These are phyloP conservation scores for Apodemus agrarius DNA, from an alignment of 2,797 vertebrate species.

Conservation along the genomic window DNA sequence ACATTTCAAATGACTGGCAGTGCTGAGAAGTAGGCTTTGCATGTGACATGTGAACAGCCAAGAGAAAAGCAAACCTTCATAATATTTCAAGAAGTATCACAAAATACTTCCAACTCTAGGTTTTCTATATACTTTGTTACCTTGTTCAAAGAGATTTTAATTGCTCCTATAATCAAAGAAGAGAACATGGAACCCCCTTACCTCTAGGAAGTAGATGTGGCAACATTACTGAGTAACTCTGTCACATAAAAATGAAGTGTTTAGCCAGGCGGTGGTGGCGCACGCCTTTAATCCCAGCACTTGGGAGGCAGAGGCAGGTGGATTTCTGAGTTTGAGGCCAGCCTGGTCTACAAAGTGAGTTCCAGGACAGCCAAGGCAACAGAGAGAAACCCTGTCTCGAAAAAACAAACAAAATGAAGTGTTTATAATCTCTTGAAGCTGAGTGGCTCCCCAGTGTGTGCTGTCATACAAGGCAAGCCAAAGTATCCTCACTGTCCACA, in stretches of 20 bases:
- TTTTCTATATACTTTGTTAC: conserved; percentile 27
- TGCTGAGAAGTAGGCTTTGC: background rate
- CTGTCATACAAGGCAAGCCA: background rate
- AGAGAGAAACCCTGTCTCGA: too few relatives aligned
- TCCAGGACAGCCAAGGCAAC: too few relatives aligned
- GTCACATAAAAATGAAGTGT: background rate
- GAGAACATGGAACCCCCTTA: background rate
- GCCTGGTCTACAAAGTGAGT: too few relatives aligned
- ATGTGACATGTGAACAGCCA: background rate
- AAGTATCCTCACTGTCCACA: too few relatives aligned
- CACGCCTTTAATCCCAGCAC: too few relatives aligned
- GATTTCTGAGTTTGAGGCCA: too few relatives aligned
- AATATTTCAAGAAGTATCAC: background rate
- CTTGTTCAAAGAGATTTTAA: background rate
- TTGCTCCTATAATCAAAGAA: background rate
- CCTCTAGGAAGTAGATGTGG: background rate
- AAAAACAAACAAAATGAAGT: background rate
- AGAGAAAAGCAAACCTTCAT: background rate
- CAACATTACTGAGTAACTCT: background rate
- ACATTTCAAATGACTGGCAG: conserved; percentile 22
- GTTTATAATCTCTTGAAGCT: background rate
- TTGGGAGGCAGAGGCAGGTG: too few relatives aligned
- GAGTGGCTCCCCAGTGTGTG: background rate
- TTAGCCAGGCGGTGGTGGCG: too few relatives aligned
- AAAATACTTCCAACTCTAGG: background rate